Conservation (phyloP, 2,888 invertebrate species). For the Drymonia ruficornis region DNA sequence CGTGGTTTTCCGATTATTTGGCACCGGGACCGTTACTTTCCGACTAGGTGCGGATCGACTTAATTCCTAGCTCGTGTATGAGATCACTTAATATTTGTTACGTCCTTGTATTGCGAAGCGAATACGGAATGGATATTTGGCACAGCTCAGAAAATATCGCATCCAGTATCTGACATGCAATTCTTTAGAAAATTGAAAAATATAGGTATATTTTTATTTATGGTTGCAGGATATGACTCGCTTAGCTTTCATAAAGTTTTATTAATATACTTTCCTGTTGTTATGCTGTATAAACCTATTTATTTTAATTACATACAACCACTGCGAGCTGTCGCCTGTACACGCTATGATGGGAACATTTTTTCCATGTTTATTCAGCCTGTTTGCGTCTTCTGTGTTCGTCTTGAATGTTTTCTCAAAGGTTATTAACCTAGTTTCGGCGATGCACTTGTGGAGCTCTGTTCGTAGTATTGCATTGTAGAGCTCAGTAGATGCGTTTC, state of each 20-base stretch:
- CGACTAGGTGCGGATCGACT: constrained; percentile 51
- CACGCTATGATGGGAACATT: constrained; percentile 40
- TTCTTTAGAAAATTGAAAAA: too few relatives aligned
- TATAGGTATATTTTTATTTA: not conserved
- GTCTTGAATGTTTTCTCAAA: constrained; percentile 56
- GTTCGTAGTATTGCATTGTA: constrained; percentile 18
- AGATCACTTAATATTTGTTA: constrained; percentile 25
- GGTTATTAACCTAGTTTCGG: constrained; percentile 75
- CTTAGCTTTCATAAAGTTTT: not conserved
- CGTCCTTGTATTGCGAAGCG: constrained; percentile 11
- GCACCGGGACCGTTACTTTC: constrained; percentile 67
- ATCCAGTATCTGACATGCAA: too few relatives aligned
- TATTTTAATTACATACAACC: constrained; percentile 1
- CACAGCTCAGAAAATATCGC: too few relatives aligned
- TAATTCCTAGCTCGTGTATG: constrained; percentile 30
- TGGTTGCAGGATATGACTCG: not conserved
- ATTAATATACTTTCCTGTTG: not conserved
- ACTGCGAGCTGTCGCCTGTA: constrained; percentile 19
- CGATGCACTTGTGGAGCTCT: constrained; percentile 40
- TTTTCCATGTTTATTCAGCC: constrained; percentile 57
- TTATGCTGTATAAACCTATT: not conserved
- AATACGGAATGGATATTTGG: not conserved
- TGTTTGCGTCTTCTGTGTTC: constrained; percentile 57
- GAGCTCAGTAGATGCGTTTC: not conserved
- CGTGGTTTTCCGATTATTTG: constrained; percentile 73